Evolutionary conservation across 2,797 vertebrate genomes (phyloP).

Genomic region (Cottoperca gobio): DNA sequence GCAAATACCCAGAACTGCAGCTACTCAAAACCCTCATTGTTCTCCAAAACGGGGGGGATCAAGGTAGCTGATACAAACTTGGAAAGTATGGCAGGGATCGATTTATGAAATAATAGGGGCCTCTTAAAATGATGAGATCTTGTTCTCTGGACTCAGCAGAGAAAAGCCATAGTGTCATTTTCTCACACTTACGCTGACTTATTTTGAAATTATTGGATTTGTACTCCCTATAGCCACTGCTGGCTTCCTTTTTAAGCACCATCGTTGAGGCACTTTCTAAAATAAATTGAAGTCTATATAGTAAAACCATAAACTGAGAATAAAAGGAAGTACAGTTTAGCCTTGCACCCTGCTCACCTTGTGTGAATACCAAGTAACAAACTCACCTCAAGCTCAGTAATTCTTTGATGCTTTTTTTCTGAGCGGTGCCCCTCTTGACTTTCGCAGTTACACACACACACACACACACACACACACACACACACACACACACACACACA

Average conservation of each 20-base stretch:
- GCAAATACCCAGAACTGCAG: slow-evolving; percentile 37
- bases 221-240: slow-evolving; percentile 29
- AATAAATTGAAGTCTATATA: slow-evolving; percentile 37
- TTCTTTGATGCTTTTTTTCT: slow-evolving; percentile 26
- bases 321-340: slow-evolving; percentile 8
- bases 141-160: slow-evolving; percentile 67
- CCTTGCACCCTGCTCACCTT: slow-evolving; percentile 26
- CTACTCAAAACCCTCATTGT: slow-evolving; percentile 59
- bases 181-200: slow-evolving; percentile 63
- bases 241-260: slow-evolving; percentile 37
- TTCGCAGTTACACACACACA: slow-evolving; percentile 11
- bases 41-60: slow-evolving; percentile 40
- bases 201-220: slow-evolving; percentile 69
- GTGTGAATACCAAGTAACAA: slow-evolving; percentile 28
- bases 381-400: slow-evolving; percentile 13
- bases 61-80: slow-evolving; percentile 63
- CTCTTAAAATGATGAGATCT: slow-evolving; percentile 65
- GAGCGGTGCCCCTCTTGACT: slow-evolving; percentile 19
- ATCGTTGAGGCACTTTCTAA: slow-evolving; percentile 35
- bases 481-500: slow-evolving; percentile 25
- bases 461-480: slow-evolving; percentile 15
- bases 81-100: slow-evolving; percentile 42
- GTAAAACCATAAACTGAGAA: slow-evolving; percentile 36
- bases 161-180: slow-evolving; percentile 50
- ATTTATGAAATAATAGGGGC: slow-evolving; percentile 69